Evolutionary conservation across 2,888 invertebrate genomes (phyloP), one percentile per base, ranked within the genome.

Genomic region (Margaritifera margaritifera): DNA sequence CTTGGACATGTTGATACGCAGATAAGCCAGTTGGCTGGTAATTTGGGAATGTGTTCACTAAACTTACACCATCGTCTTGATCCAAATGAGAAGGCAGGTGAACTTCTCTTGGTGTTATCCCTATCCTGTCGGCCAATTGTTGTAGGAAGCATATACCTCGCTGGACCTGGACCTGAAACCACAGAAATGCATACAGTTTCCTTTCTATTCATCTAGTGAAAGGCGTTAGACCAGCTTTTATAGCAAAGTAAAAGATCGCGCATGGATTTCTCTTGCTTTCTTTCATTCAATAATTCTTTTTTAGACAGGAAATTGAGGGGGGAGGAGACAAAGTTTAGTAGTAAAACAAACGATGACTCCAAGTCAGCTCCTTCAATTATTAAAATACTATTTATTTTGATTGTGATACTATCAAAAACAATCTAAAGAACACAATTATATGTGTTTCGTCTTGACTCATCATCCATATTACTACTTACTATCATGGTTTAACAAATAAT

Each of bases 61-160:
- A 62, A 75, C 80, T 80, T 77, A 81, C 81, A 71, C 73, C 77
- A 80, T 56, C 78, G 71, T 63, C 82, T 71, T 4, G 78, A 68
- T 20, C 84, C 84, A 64, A 84, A 84, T 6, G 83, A 79, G 64
- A 82, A 84, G 0, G 82, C 80, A 15, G 84, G 83, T 31, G 79
- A 71, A 24, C 65, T 68, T 24, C 75, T 54, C 57, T 79, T 83
- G 25, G 83, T 84, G 18, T 68, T 58, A 58, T 84, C 84, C 50
- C 75, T 79, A 31, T 70, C 66, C 50, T 66, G 68, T 50, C 71
- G 68, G n/a, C 84, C 84, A 5, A 81, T 70, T n/a, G 83, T 83
- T 5, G 81, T 70, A 0, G 84, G 84, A 57, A 84, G 60, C 6
- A 64, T 57, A 64, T 84, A 84, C 19, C 79, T 67, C 1, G 80